Conservation (phyloP, 2,797 vertebrate genomes). For the Cirrhinus mrigala region DNA sequence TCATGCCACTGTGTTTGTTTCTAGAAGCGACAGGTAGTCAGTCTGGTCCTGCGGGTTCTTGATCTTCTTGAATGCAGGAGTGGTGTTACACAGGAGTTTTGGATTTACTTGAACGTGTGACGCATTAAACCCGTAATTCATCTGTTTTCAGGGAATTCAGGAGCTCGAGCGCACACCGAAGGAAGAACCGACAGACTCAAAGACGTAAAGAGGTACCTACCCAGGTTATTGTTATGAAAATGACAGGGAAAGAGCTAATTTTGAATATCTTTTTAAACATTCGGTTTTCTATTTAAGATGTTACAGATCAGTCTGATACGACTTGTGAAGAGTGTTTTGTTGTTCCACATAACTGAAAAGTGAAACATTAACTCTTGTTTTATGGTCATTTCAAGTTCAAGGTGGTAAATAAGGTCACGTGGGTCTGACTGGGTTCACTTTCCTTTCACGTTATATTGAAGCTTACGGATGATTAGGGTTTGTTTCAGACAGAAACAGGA, state of each 20-base stretch:
- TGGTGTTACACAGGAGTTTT: background rate
- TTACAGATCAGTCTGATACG: background rate
- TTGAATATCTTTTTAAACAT: background rate
- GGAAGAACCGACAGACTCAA: conserved; percentile 26
- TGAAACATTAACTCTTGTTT: background rate
- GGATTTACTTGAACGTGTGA: background rate
- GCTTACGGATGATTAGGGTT: background rate
- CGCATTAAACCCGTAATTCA: background rate
- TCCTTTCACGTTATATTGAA: background rate
- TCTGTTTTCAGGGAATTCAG: conserved; percentile 59
- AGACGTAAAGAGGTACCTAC: conserved; percentile 54
- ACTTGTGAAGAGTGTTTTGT: background rate
- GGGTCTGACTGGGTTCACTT: background rate
- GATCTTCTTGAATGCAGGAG: background rate
- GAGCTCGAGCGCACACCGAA: conserved; percentile 7
- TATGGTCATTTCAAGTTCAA: no score
- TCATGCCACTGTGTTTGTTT: background rate
- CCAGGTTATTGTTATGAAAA: background rate
- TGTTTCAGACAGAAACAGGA: background rate
- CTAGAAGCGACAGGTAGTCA: background rate
- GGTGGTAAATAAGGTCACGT: background rate
- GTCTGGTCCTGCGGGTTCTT: background rate
- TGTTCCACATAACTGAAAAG: background rate
- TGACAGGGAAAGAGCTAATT: no score
- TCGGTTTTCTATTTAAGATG: background rate